Conservation (phyloP, 2,797 vertebrate genomes). For the Falco peregrinus region DNA sequence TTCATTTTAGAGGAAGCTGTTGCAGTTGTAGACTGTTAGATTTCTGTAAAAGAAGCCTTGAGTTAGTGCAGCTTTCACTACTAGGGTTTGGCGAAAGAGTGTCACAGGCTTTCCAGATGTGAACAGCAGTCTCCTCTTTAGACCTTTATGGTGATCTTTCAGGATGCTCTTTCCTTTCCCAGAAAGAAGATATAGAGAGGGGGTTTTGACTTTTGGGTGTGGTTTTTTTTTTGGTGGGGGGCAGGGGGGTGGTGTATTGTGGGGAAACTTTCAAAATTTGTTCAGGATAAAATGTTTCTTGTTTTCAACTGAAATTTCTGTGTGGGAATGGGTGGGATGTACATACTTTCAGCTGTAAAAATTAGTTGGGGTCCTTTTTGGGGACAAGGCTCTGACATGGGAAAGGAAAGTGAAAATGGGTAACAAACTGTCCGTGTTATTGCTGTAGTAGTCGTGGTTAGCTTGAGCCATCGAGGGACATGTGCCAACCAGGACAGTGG, state of each 20-base stretch:
- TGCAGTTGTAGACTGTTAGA: neutral
- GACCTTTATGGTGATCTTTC: neutral
- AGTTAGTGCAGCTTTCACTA: neutral
- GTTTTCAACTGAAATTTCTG: neutral
- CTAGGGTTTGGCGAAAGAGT: neutral
- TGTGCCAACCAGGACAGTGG: neutral
- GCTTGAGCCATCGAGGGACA: neutral
- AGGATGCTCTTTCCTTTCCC: neutral
- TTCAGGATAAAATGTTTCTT: neutral
- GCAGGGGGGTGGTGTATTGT: fast-evolving
- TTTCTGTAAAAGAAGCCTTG: neutral
- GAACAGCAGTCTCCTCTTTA: neutral
- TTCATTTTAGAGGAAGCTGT: neutral
- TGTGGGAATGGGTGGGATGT: neutral
- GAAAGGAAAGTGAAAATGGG: neutral
- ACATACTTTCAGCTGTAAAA: neutral
- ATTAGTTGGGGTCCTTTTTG: neutral
- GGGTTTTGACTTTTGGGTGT: neutral
- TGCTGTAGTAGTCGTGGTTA: neutral
- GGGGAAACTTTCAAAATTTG: neutral
- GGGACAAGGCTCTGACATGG: neutral
- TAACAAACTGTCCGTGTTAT: neutral
- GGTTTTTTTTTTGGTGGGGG: no score
- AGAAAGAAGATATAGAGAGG: no score
- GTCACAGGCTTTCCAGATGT: neutral